A percentile compares a stretch with the other conserved stretches of the same genome.
phyloP scores from a whole-genome alignment of 2,113 vertebrate genomes.

The Gallinago undulata region DNA sequence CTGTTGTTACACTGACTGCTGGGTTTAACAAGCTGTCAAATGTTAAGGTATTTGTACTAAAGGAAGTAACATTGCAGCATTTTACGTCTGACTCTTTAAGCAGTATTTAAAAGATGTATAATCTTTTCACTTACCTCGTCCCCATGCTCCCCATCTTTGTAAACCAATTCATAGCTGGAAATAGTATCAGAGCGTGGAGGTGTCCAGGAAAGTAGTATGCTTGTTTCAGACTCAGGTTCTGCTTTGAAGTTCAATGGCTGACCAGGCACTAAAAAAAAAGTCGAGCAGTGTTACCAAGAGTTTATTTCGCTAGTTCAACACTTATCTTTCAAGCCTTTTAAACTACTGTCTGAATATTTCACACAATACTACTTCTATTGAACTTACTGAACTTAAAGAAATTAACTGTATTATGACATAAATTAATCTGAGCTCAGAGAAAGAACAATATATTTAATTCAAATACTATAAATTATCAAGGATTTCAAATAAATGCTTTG shows the following conservation, averaged over 20 bases:
- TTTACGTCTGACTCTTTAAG: not conserved
- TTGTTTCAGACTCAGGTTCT: constrained; percentile 97
- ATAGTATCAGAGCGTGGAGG: constrained; percentile 94
- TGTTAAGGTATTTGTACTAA: not conserved
- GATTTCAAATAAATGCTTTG: not conserved
- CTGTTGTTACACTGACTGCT: not conserved
- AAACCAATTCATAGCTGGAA: constrained; percentile 91
- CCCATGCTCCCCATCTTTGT: constrained; percentile 92
- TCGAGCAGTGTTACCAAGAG: not conserved
- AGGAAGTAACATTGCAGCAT: not conserved
- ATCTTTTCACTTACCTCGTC: constrained; percentile 85
- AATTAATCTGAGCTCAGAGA: not conserved
- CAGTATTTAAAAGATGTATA: not conserved
- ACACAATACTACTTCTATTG: not conserved
- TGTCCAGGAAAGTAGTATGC: constrained; percentile 93
- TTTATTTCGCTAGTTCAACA: not conserved
- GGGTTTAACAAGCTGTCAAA: not conserved
- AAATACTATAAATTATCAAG: not conserved
- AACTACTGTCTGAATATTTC: not conserved
- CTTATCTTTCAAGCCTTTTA: not conserved
- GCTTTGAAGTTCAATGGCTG: constrained; percentile 95
- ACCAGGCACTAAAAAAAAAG: constrained; percentile 85
- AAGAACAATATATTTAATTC: not conserved
- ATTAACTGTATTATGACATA: not conserved
- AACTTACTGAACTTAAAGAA: not conserved